phyloP scores from a whole-genome alignment of 2,888 invertebrate species.

The Lithophane leautieri region DNA sequence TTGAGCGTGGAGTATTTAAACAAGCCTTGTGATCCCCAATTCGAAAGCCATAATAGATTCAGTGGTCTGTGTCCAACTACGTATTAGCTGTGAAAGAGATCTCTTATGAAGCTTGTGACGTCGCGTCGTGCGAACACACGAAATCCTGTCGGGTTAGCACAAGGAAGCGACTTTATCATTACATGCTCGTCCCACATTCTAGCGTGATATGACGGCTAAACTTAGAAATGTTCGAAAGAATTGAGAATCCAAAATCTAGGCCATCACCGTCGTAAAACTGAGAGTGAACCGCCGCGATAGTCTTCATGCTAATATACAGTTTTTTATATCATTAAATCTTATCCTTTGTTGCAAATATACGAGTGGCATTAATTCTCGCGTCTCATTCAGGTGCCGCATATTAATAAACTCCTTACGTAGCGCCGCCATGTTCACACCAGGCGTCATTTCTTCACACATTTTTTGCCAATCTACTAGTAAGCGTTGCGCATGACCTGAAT shows the following conservation, averaged over 20 bases:
- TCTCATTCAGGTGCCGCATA: conserved; percentile 53
- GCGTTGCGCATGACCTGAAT: conserved; percentile 60
- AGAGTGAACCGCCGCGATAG: conserved; percentile 58
- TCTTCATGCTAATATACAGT: conserved; percentile 49
- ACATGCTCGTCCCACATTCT: conserved; percentile 58
- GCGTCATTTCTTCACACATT: conserved; percentile 56
- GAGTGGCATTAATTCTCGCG: conserved; percentile 43
- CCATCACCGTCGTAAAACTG: conserved; percentile 68
- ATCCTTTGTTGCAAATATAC: conserved; percentile 62
- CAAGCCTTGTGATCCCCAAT: conserved; percentile 19
- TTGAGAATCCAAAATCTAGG: conserved; percentile 66
- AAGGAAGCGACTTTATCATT: conserved; percentile 56
- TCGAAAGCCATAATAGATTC: conserved; percentile 24
- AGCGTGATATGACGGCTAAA: conserved; percentile 62
- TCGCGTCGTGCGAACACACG: conserved; percentile 8
- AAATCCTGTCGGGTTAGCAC: conserved; percentile 42
- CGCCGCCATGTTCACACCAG: conserved; percentile 38
- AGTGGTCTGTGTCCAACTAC: conserved; percentile 18
- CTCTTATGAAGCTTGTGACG: conserved; percentile 35
- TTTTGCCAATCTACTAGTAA: conserved; percentile 54
- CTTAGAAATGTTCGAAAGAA: conserved; percentile 67
- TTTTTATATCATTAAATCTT: conserved; percentile 48
- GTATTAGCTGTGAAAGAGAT: conserved; percentile 21
- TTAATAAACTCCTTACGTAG: conserved; percentile 53
- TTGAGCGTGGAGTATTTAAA: conserved; percentile 17